These are phyloP conservation scores for Philereme vetulata DNA, from an alignment of 2,888 invertebrate genomes.

Conservation along the genomic window DNA sequence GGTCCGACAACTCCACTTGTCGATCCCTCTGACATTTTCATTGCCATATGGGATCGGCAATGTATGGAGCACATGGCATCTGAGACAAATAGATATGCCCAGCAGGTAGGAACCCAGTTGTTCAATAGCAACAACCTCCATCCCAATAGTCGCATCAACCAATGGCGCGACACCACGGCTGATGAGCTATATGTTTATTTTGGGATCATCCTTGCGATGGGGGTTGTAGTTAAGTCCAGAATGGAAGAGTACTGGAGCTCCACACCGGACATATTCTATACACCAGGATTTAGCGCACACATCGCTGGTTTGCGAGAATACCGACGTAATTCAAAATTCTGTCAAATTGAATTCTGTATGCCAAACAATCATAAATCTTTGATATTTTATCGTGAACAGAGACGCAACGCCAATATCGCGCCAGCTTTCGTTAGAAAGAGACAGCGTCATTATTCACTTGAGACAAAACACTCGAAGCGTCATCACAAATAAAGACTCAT, in stretches of 20 bases:
- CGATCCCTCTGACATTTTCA: constrained; percentile 39
- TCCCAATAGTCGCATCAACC: constrained; percentile 31
- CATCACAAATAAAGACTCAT: no score
- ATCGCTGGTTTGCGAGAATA: no score
- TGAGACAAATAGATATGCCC: constrained; percentile 46
- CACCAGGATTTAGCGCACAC: constrained; percentile 19
- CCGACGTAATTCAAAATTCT: no score
- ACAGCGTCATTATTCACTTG: no score
- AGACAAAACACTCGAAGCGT: no score
- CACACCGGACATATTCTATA: constrained; percentile 31
- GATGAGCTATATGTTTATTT: constrained; percentile 39
- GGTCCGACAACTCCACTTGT: constrained; percentile 31
- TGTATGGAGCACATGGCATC: constrained; percentile 41
- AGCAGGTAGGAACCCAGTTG: constrained; percentile 33
- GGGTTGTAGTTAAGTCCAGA: constrained; percentile 35
- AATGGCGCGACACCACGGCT: constrained; percentile 21
- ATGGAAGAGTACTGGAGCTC: constrained; percentile 41
- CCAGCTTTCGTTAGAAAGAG: no score
- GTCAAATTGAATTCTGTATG: no score
- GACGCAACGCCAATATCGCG: no score
- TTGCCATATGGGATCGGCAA: constrained; percentile 43
- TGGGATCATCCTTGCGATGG: constrained; percentile 39
- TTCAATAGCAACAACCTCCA: no score
- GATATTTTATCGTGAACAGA: no score
- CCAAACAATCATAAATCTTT: no score